Percentiles rank a stretch among this genome's conserved stretches.
Conservation (phyloP, 2,888 invertebrate species). For the Drosophila anomalata region DNA sequence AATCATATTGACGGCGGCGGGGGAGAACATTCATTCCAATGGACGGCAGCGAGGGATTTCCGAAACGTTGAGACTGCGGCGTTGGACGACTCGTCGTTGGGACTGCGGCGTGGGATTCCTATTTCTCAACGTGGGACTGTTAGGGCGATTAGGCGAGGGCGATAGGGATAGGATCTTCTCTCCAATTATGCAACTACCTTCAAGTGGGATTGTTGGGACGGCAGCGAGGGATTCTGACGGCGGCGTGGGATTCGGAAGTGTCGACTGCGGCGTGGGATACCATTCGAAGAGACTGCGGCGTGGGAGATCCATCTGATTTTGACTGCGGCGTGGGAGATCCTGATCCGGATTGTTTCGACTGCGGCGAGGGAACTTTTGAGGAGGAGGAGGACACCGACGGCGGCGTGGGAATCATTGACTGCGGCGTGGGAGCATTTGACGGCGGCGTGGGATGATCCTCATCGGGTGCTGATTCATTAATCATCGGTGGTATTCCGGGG, state of each 20-base stretch:
- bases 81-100: slow-evolving; percentile 21
- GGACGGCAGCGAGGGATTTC: slow-evolving; percentile 74
- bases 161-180: slow-evolving; percentile 53
- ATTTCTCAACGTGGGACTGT: slow-evolving; percentile 58
- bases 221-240: slow-evolving; percentile 44
- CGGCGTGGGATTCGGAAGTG: slow-evolving; percentile 23
- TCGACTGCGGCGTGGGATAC: slow-evolving; percentile 28
- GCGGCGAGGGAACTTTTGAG: slow-evolving; percentile 57
- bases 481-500: slow-evolving; percentile 64
- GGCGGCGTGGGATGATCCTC: slow-evolving; percentile 60
- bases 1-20: slow-evolving; percentile 49
- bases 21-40: slow-evolving; percentile 33
- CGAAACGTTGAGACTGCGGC: slow-evolving; percentile 11
- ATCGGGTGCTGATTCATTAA: slow-evolving; percentile 19
- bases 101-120: slow-evolving; percentile 59
- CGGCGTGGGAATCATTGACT: slow-evolving; percentile 58
- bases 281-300: slow-evolving; percentile 37
- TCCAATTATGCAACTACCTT: not conserved
- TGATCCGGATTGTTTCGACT: slow-evolving; percentile 28
- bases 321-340: slow-evolving; percentile 62
- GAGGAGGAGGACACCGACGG: slow-evolving; percentile 37
- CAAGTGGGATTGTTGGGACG: slow-evolving; percentile 22
- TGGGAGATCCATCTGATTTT: slow-evolving; percentile 10
- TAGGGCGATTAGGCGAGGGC: slow-evolving; percentile 73
- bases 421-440: slow-evolving; percentile 48